Evolutionary conservation across 2,113 vertebrate species (phyloP), one percentile per base, ranked within the genome.

Genomic region (Hepsetus odoe): DNA sequence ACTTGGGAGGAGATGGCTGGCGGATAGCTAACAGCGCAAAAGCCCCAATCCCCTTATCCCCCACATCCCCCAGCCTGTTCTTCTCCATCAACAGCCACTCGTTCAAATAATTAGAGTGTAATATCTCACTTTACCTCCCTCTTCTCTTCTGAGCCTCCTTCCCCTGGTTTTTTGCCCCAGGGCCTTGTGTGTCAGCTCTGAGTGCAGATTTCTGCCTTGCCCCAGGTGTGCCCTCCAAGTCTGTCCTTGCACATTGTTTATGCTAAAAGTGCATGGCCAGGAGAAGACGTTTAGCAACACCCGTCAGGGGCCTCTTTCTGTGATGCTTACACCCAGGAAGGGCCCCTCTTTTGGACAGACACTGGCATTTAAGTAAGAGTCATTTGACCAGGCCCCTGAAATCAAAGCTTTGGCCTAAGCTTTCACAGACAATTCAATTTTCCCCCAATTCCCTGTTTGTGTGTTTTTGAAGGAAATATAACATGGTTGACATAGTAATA

Each of bases 31-130:
- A 28, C 72, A 56, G 46, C 51, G 2, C 72, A 69, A 56, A 72
- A 74, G 62, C 69, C 56, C 64, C 70, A 44, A 22, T 75, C 42
- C 51, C 72, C 59, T 72, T 38, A 49, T 35, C 46, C 38, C n/a
- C 70, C 72, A n/a, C 76, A 59, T 38, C 40, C 74, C 72, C 65
- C 82, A 85, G 84, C 82, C 72, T 70, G 28, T 64, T 82, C 84
- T 80, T 64, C 62, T 87, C 84, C 35, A 35, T 85, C 86, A 87
- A 84, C 86, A 84, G 80, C 80, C 78, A 82, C 83, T 86, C 78
- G 71, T 82, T 85, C 83, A 87, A 82, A 83, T 84, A 74, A 83
- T 85, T 83, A 83, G 53, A 84, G 35, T 75, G 68, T 71, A 58
- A 84, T 87, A 84, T 81, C 82, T 87, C 84, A 84, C 80, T 77